A percentile compares a stretch with the other conserved stretches of the same genome.
Conservation (phyloP, 2,113 vertebrate species). For the Pterocles burchelli region DNA sequence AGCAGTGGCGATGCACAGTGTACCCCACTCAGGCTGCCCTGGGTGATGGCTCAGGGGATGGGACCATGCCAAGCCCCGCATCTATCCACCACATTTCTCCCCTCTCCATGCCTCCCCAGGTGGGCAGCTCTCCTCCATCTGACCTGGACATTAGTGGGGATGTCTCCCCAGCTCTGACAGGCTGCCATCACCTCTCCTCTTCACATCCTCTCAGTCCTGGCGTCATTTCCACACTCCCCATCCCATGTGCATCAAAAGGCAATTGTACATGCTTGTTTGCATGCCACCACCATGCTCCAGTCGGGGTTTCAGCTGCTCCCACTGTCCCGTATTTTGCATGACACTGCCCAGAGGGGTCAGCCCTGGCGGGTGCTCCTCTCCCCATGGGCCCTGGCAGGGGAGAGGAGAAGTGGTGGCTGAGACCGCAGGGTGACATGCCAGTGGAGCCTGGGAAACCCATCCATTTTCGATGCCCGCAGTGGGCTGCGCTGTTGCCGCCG, state of each 20-base stretch:
- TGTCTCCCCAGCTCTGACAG: background rate
- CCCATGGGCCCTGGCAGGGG: fast-evolving
- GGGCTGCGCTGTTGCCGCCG: background rate
- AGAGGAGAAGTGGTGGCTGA: background rate
- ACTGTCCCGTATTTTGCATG: background rate
- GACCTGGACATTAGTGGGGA: fast-evolving
- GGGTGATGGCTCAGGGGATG: fast-evolving
- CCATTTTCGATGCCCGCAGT: fast-evolving
- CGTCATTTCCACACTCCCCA: fast-evolving
- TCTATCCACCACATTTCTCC: background rate
- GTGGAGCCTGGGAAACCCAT: background rate
- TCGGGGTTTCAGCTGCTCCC: background rate
- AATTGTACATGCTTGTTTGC: background rate
- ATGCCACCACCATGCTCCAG: background rate
- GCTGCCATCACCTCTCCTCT: background rate
- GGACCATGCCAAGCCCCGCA: background rate
- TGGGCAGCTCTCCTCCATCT: background rate
- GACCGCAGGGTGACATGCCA: fast-evolving
- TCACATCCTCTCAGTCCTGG: fast-evolving
- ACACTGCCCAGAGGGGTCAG: background rate
- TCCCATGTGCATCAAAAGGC: background rate
- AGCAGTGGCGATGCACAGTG: fast-evolving
- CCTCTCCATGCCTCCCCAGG: background rate
- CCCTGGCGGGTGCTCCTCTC: fast-evolving
- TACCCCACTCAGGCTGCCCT: background rate